Evolutionary conservation across 23 tunicate species (phyloP), one percentile per base, ranked within the genome.

Genomic region (Halocynthia roretzi): DNA sequence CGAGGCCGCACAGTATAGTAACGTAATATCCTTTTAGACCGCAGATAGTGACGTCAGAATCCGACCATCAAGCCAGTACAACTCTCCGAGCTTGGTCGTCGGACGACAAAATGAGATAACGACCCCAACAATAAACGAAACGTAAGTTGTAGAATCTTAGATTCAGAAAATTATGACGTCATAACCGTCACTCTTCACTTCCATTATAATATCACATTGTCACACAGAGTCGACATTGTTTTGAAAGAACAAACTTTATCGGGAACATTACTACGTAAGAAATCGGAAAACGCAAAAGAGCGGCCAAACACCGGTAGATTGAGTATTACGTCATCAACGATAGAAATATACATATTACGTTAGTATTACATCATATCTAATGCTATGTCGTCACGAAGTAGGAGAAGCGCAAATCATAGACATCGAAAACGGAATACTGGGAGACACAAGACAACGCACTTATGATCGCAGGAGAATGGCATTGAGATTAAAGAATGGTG

Each of bases 371-470:
- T 31, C 44, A 31, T 31, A 31, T 31, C 44, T 31, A 31, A 31
- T 31, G 44, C 44, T 31, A 31, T 31, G 44, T 0, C 44, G 44
- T 15, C 63, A n/a, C 63, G 2, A 58, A 58, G 15, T 58, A 58
- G 15, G 63, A 1, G 63, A 58, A 58, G 15, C 17, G n/a, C 63
- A n/a, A 58, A 58, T n/a, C 15, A 68, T 88, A 0, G 80, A 83
- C 53, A 53, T 88, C 4, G 84, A 88, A 54, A 88, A 83, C 55
- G 87, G 83, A 22, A 83, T 88, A 22, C 80, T 82, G 75, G 95
- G 95, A 23, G 62, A 83, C 9, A 83, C 87, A 8, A 70, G 84
- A 48, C 95, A 80, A 78, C 78, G 95, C 23, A 67, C 62, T 14
- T 18, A 21, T 49, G 83, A 63, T 44, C 40, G 78, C n/a, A 53